Conservation (phyloP, 2,113 vertebrate species). For the Scartelaos histophorus region DNA sequence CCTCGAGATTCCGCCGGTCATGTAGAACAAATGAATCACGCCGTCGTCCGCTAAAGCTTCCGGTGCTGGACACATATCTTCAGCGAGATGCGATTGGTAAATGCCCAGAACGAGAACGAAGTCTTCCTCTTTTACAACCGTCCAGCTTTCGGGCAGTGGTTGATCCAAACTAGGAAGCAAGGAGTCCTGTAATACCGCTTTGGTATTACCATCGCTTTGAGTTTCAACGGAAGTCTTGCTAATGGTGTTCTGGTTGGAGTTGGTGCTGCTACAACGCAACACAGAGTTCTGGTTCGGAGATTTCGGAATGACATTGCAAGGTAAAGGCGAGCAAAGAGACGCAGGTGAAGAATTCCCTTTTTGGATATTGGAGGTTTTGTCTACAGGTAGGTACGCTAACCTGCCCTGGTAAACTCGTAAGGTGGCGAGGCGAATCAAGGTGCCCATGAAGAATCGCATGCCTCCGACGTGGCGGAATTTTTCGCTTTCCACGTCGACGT, state of each 20-base stretch:
- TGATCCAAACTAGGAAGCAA: slow-evolving; percentile 81
- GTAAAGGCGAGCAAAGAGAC: slow-evolving; percentile 51
- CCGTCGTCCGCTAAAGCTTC: slow-evolving; percentile 77
- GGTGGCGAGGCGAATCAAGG: slow-evolving; percentile 80
- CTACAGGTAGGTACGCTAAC: slow-evolving; percentile 82
- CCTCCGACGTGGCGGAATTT: slow-evolving; percentile 87
- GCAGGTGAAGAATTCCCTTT: slow-evolving; percentile 41
- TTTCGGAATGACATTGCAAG: slow-evolving; percentile 47
- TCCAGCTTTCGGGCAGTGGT: slow-evolving; percentile 87
- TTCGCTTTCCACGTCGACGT: slow-evolving; percentile 93
- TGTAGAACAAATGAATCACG: slow-evolving; percentile 86
- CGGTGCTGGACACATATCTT: slow-evolving; percentile 83
- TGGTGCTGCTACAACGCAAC: slow-evolving; percentile 31
- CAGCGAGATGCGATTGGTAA: slow-evolving; percentile 88
- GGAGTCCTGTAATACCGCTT: slow-evolving; percentile 64
- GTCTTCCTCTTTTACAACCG: slow-evolving; percentile 82
- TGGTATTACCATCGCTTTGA: slow-evolving; percentile 19
- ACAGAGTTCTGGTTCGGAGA: slow-evolving; percentile 26
- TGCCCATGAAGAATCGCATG: slow-evolving; percentile 89
- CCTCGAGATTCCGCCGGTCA: slow-evolving; percentile 85
- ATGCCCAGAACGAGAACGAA: slow-evolving; percentile 87
- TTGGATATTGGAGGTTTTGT: slow-evolving; percentile 24
- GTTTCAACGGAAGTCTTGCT: slow-evolving; percentile 26
- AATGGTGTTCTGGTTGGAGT: slow-evolving; percentile 44
- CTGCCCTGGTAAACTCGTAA: slow-evolving; percentile 79